Base-by-base conservation (phyloP, 2,888 invertebrate genomes). In the Drosophila greeni region DNA sequence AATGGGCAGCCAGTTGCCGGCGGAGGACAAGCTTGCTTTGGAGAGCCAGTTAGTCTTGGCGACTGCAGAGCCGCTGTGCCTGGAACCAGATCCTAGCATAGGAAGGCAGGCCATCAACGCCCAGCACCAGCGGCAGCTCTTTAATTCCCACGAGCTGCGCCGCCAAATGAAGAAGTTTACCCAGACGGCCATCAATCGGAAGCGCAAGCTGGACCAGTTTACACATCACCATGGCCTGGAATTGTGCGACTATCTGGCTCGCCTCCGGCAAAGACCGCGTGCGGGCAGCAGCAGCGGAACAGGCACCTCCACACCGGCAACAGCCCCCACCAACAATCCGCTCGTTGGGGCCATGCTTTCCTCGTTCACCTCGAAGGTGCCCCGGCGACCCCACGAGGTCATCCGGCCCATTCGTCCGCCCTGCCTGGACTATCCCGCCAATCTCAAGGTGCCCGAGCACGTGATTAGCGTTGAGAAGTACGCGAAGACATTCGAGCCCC, bases 31-130 rank as follows among this genome's bases (percentile, higher is more conserved):
- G 62, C 74, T 89, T 26, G 76, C 84, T 23, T 67, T 89, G 51
- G 98, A 98, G 88, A 95, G 96, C 70, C 94, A 95, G 76, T 88
- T 98, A 66, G 92, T 97, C 37, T 91, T 95, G 83, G 95, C 95
- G 14, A 95, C 96, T 5, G 93, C 95, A 70, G 96, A 95, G 14
- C 95, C 95, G 6, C 90, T 98, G 34, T 97, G 97, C 87, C 91
- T 98, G 53, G 97, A 97, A 89, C 96, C 97, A 5, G 93, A 95
- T 82, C 95, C 95, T 3, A 92, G 94, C 26, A 93, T 96, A 40
- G 94, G 95, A 29, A 89, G 94, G 51, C 91, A 94, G 60, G 92
- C 94, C 31, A 95, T 95, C 52, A 91, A 93, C 75, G 88, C 95
- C 40, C 94, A 95, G 85, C 94, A 94, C 74, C 92, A 93, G 52